Percentiles rank a stretch among this genome's conserved stretches.
phyloP scores from a whole-genome alignment of 2,888 invertebrate species.

The Tipula confusa region DNA sequence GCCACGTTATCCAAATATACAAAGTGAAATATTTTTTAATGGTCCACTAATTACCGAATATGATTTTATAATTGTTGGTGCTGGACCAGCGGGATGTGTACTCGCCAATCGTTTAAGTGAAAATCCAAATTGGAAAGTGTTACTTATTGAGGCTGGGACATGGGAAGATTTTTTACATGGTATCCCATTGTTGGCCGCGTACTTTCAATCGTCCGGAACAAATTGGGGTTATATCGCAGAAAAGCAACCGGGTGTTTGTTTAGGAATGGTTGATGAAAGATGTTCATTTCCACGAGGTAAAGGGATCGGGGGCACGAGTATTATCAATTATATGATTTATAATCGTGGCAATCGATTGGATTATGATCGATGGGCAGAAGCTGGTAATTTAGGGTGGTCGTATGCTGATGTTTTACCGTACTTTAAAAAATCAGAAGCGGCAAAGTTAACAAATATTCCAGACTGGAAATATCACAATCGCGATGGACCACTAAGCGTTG shows the following conservation, averaged over 20 bases:
- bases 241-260: constrained; percentile 59
- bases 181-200: constrained; percentile 44
- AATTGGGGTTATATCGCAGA: constrained; percentile 70
- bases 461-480: constrained; percentile 55
- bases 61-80: constrained; percentile 80
- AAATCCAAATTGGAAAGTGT: constrained; percentile 50
- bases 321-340: constrained; percentile 66
- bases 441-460: constrained; percentile 48
- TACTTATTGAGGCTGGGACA: constrained; percentile 54
- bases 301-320: constrained; percentile 57
- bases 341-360: constrained; percentile 68
- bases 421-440: constrained; percentile 57
- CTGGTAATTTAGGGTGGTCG: constrained; percentile 72
- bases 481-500: constrained; percentile 59
- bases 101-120: constrained; percentile 50
- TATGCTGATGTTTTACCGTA: constrained; percentile 59
- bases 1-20: background rate
- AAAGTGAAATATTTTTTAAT: constrained; percentile 27
- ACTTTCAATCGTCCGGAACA: constrained; percentile 51
- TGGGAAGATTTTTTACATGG: constrained; percentile 47
- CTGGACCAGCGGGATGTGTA: constrained; percentile 71
- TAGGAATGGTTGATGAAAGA: constrained; percentile 47
- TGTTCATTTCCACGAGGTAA: constrained; percentile 56
- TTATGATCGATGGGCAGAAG: constrained; percentile 64
- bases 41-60: constrained; percentile 53